These are phyloP conservation scores for Montipora foliosa DNA, from an alignment of 64 coral and sea anemone genomes.

Conservation along the genomic window DNA sequence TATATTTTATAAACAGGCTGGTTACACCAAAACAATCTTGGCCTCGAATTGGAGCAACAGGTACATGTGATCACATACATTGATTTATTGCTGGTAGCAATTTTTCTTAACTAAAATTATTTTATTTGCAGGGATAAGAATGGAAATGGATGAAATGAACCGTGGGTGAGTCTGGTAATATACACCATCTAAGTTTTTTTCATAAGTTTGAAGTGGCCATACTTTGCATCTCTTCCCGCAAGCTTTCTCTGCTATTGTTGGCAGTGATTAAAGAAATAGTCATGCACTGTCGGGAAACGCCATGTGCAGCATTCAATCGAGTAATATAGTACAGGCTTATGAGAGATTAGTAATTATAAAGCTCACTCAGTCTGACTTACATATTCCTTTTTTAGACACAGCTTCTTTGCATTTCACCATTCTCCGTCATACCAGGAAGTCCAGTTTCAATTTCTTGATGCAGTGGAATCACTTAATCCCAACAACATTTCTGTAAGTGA, in stretches of 20 bases:
- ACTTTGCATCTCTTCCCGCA: too few relatives aligned
- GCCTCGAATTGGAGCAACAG: conserved; percentile 92
- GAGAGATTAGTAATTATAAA: too few relatives aligned
- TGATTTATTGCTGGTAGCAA: too few relatives aligned
- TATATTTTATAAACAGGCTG: conserved; percentile 60
- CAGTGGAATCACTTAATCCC: conserved; percentile 93
- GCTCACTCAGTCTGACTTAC: neutral
- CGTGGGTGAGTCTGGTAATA: conserved; percentile 68
- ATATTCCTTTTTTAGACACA: conserved; percentile 61
- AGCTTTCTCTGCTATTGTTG: too few relatives aligned
- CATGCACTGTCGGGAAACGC: too few relatives aligned
- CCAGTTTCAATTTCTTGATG: conserved; percentile 96
- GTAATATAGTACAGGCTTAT: too few relatives aligned
- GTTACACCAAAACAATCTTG: conserved; percentile 81
- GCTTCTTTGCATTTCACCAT: conserved; percentile 91
- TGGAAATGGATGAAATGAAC: conserved; percentile 73
- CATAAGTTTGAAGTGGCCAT: neutral
- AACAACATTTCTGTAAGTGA: conserved; percentile 97
- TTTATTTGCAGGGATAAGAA: conserved; percentile 68
- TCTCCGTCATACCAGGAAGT: conserved; percentile 79
- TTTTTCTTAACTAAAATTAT: neutral
- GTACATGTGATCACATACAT: conserved; percentile 1
- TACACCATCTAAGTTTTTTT: neutral
- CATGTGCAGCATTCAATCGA: too few relatives aligned
- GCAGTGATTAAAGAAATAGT: too few relatives aligned